Conservation (phyloP, 2,797 vertebrate genomes). For the Pangasius mekongensis region DNA sequence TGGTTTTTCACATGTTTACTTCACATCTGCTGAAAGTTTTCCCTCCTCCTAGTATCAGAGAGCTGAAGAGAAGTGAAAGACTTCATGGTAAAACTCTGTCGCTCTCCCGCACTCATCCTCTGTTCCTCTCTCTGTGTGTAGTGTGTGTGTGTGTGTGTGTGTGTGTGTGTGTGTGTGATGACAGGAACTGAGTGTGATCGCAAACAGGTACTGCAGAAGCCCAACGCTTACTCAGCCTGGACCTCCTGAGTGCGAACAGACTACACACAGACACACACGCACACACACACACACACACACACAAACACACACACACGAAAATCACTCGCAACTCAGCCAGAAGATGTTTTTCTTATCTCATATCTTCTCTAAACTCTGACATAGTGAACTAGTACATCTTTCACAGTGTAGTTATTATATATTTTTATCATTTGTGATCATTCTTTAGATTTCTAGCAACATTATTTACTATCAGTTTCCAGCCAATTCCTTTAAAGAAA, state of each 20-base stretch:
- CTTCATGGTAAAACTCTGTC: neutral
- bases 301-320: neutral
- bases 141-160: constrained; percentile 40
- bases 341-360: constrained; percentile 19
- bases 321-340: neutral
- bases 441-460: neutral
- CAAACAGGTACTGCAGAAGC: constrained; percentile 75
- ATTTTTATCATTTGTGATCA: neutral
- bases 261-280: constrained; percentile 45
- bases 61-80: constrained; percentile 9
- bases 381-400: neutral
- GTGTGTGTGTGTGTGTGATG: constrained; percentile 51
- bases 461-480: neutral
- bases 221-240: constrained; percentile 70
- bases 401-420: neutral
- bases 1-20: neutral
- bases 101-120: neutral
- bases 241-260: constrained; percentile 61
- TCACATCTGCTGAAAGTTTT: constrained; percentile 32
- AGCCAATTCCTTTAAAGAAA: neutral
- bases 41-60: neutral
- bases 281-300: constrained; percentile 32
- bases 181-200: constrained; percentile 72
- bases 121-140: constrained; percentile 1
- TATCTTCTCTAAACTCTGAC: neutral